These are phyloP conservation scores for Drosophila navojoa DNA, from an alignment of 1,140 invertebrate genomes.

Conservation along the genomic window DNA sequence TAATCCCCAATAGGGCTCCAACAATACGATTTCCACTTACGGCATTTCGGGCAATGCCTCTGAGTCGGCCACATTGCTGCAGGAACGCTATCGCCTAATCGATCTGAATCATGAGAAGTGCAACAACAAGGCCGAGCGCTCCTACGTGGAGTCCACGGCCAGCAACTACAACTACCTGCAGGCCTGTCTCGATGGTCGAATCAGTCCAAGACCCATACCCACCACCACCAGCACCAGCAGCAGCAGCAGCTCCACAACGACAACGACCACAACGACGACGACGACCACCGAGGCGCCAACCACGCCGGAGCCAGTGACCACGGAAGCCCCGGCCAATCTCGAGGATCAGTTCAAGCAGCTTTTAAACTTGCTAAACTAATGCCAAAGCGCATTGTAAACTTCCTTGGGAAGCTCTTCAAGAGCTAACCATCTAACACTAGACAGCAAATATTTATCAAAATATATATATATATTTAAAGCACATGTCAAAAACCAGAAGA, in stretches of 20 bases:
- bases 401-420: slow-evolving; percentile 20
- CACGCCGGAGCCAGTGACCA: slow-evolving; percentile 27
- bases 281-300: slow-evolving; percentile 56
- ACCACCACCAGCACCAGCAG: slow-evolving; percentile 33
- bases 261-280: slow-evolving; percentile 59
- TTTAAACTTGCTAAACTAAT: slow-evolving; percentile 73
- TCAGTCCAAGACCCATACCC: slow-evolving; percentile 49
- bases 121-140: slow-evolving; percentile 53
- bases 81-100: slow-evolving; percentile 74
- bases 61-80: slow-evolving; percentile 61
- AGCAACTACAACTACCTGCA: slow-evolving; percentile 74
- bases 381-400: slow-evolving; percentile 1
- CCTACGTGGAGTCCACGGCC: slow-evolving; percentile 64
- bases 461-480: too few species aligned
- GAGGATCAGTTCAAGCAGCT: slow-evolving; percentile 75
- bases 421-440: slow-evolving; percentile 23
- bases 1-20: slow-evolving; percentile 55
- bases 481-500: too few species aligned
- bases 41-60: slow-evolving; percentile 78
- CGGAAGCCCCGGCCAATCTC: slow-evolving; percentile 37
- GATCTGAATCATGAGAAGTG: slow-evolving; percentile 71
- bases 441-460: too few species aligned
- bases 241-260: slow-evolving; percentile 48
- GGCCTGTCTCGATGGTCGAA: slow-evolving; percentile 66
- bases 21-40: slow-evolving; percentile 73